Conservation (phyloP, 2,113 vertebrate species). For the Suricata suricatta region DNA sequence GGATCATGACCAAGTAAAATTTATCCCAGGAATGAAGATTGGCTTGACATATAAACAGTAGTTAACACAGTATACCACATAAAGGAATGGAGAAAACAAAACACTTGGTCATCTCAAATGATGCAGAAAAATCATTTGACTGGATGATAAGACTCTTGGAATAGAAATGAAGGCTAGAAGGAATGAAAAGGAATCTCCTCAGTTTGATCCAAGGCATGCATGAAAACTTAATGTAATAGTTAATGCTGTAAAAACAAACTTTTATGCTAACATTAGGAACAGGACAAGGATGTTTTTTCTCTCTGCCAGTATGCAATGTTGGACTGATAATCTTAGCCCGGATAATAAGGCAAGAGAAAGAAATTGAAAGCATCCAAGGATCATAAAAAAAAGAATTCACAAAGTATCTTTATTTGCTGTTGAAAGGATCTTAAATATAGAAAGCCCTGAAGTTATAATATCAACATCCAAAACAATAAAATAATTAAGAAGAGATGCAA, state of each 20-base stretch:
- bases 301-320: background rate
- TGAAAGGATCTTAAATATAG: background rate
- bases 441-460: background rate
- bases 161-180: background rate
- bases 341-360: background rate
- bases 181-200: background rate
- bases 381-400: background rate
- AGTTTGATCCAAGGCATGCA: background rate
- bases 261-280: background rate
- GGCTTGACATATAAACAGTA: background rate
- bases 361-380: background rate
- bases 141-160: background rate
- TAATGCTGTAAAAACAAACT: background rate
- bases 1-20: background rate
- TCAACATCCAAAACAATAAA: background rate
- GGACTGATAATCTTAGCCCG: background rate
- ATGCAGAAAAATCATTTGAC: background rate
- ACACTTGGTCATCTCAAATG: background rate
- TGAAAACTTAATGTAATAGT: background rate
- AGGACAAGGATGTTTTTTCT: background rate
- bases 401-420: background rate
- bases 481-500: background rate
- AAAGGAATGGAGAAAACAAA: background rate
- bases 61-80: background rate
- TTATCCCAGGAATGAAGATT: background rate